These are phyloP conservation scores for Spilarctia lutea DNA, from an alignment of 2,888 invertebrate species.

Conservation along the genomic window DNA sequence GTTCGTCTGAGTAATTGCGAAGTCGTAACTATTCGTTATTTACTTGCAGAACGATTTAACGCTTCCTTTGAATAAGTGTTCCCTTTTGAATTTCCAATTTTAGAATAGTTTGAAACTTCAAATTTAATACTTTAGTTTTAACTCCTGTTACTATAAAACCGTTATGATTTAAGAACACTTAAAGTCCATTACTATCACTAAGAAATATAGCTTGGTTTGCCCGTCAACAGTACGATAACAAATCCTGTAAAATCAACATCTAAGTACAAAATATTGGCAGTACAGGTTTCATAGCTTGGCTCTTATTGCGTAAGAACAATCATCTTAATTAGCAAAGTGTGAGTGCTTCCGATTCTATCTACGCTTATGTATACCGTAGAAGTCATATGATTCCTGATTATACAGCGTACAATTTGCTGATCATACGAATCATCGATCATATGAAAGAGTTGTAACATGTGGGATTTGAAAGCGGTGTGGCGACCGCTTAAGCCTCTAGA, in stretches of 20 bases:
- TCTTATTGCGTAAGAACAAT: too few species aligned
- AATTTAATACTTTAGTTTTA: constrained; percentile 16
- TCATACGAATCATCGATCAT: too few species aligned
- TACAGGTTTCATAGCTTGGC: too few species aligned
- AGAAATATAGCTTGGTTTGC: background rate
- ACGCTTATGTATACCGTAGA: too few species aligned
- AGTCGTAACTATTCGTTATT: constrained; percentile 47
- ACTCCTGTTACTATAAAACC: background rate
- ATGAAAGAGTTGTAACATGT: too few species aligned
- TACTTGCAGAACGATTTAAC: constrained; percentile 41
- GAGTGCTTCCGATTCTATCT: too few species aligned
- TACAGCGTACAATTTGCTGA: background rate
- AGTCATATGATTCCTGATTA: background rate
- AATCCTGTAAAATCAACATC: too few species aligned
- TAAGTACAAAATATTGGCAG: background rate
- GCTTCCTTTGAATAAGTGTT: constrained; percentile 27
- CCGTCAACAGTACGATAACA: background rate
- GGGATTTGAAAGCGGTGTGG: too few species aligned
- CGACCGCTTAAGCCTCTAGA: too few species aligned
- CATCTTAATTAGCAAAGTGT: too few species aligned
- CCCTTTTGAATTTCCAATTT: constrained; percentile 38
- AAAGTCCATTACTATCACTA: background rate
- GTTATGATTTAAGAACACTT: background rate
- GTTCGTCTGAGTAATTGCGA: constrained; percentile 47
- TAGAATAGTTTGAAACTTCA: constrained; percentile 22